Base-by-base conservation (phyloP, 2,888 invertebrate genomes). In the Apodemia hepburni region DNA sequence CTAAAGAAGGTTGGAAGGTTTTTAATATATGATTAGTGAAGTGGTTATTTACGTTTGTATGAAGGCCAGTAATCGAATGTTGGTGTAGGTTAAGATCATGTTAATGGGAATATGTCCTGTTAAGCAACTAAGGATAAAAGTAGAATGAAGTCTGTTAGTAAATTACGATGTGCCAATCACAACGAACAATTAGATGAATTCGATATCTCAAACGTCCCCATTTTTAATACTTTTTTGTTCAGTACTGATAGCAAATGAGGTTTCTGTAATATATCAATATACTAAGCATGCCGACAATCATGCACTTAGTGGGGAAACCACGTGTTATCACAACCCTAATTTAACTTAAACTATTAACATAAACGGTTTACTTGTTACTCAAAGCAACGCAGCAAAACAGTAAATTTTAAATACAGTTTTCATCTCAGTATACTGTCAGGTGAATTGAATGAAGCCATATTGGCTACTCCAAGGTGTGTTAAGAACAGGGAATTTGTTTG, bases 41-140 rank as follows among this genome's bases (percentile, higher is more conserved):
- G 22, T 54, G 54, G 15, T 42, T 42, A 15, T 22, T 22, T 54
- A 15, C 15, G 5, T 54, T 22, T 54, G 54, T 54, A 51, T 22
- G 18, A 22, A 22, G 54, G 54, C 54, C 54, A 54, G 54, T 54
- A 54, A 54, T 22, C 22, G 27, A 27, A 27, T 51, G 22, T 51
- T 54, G 54, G 54, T 22, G 51, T 54, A 54, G 54, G 27, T 22
- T 54, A 54, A 27, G 54, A 54, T 12, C 51, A 54, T 4, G 22
- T 54, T 54, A 54, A 54, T 54, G 42, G 38, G 38, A 38, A 38
- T 15, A 2, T 22, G 22, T 51, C 11, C 11, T 51, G 11, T 11
- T 51, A 51, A 18, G 33, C 33, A 47, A 51, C 51, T 22, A 3
- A 22, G 51, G 6, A 51, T 22, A 22, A 51, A 17, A 22, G 18